Evolutionary conservation across 64 coral and sea anemone genomes (phyloP), one percentile per base, ranked within the genome.

Genomic region (Porites australiensis): DNA sequence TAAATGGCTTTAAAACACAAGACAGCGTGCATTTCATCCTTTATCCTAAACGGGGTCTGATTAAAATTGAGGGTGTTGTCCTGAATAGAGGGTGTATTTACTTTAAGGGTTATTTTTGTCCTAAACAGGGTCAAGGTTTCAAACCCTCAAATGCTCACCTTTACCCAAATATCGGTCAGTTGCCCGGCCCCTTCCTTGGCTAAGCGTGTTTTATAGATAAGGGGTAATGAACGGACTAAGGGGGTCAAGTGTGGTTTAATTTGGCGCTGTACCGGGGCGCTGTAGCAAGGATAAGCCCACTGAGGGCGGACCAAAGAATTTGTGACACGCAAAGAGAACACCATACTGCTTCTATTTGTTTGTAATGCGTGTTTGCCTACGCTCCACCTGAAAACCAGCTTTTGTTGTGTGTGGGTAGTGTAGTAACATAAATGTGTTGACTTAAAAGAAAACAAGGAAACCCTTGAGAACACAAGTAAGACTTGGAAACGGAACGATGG

Each of bases 401-500:
- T n/a, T n/a, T n/a, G n/a, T n/a, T n/a, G n/a, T n/a, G n/a, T n/a
- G n/a, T n/a, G n/a, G n/a, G n/a, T n/a, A 37, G 27, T 1, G 27
- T 37, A 1, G 27, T 37, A 1, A 37, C 0, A 37, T 37, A 37
- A 68, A 68, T 68, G 12, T 68, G 64, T 68, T 68, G 64, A 68
- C 12, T 68, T 68, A 13, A 68, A 68, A 68, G 64, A 68, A 68
- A 68, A 18, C 64, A 68, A 68, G 64, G 64, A 68, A 68, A 68
- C 18, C 6, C 64, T 68, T 68, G 27, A 37, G 27, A 37, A 37
- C 27, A 37, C 27, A 37, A 37, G 27, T 37, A 37, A 37, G 64
- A 68, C 64, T 68, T 68, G 64, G 64, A 68, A 68, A 68, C 16
- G 64, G 64, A 68, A 68, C 64, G 64, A 68, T 68, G 64, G 64